Percentiles rank a stretch among this genome's conserved stretches.
These are phyloP conservation scores for Schrankia costaestrigalis DNA, from an alignment of 2,888 invertebrate genomes.

Conservation along the genomic window DNA sequence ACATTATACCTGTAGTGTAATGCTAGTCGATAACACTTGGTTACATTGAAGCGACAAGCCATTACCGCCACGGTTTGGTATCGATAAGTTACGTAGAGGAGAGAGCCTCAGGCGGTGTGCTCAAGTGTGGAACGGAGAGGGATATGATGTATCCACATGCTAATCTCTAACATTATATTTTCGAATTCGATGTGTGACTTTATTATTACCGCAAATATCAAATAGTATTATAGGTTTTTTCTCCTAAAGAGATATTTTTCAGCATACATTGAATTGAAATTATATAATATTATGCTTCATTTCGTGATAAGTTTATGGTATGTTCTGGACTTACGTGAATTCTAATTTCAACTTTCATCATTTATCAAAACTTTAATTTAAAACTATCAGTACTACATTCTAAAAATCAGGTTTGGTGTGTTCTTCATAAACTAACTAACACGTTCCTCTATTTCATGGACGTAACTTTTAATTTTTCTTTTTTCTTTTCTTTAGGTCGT, in stretches of 20 bases:
- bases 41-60: conserved; percentile 26
- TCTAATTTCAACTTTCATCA: too few species aligned
- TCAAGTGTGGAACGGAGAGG: conserved; percentile 32
- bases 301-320: too few species aligned
- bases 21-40: not conserved
- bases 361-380: too few species aligned
- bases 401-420: too few species aligned
- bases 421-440: too few species aligned
- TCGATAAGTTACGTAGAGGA: conserved; percentile 13
- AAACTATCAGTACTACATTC: too few species aligned
- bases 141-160: conserved; percentile 29
- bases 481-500: too few species aligned
- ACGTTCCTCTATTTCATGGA: too few species aligned
- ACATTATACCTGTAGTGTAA: conserved; percentile 28
- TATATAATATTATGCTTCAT: too few species aligned
- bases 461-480: too few species aligned
- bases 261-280: too few species aligned
- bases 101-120: conserved; percentile 37
- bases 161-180: conserved; percentile 28
- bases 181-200: conserved; percentile 20
- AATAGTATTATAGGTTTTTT: conserved; percentile 10
- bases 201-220: conserved; percentile 11
- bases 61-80: not conserved
- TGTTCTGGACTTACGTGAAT: too few species aligned
- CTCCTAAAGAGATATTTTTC: not conserved